Evolutionary conservation across 2,888 invertebrate species (phyloP).

Genomic region (Chalcis sispes): DNA sequence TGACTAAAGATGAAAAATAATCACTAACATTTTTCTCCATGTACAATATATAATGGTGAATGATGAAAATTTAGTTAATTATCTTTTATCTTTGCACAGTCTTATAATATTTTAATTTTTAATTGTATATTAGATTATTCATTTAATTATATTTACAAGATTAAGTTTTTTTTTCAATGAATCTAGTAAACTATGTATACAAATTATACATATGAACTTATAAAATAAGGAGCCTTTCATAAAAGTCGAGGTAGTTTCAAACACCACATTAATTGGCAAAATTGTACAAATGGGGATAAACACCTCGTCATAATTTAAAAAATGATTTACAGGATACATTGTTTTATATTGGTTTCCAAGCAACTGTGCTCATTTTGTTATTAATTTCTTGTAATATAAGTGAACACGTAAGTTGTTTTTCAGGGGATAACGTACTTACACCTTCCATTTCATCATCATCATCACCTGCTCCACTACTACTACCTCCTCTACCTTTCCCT

Average conservation of each 20-base stretch:
- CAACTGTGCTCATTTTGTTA: slow-evolving; percentile 84
- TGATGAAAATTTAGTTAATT: slow-evolving; percentile 10
- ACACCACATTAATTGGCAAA: slow-evolving; percentile 44
- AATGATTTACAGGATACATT: slow-evolving; percentile 20
- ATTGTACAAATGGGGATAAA: slow-evolving; percentile 41
- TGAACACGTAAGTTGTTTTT: slow-evolving; percentile 84
- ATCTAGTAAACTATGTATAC: slow-evolving; percentile 34
- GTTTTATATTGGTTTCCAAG: slow-evolving; percentile 81
- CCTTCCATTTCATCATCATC: slow-evolving; percentile 79
- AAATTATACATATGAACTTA: slow-evolving; percentile 41
- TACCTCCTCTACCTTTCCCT: slow-evolving; percentile 71
- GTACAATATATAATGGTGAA: background rate
- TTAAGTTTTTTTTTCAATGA: slow-evolving; percentile 24
- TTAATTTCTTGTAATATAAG: slow-evolving; percentile 88
- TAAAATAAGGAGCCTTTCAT: slow-evolving; percentile 35
- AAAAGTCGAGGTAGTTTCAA: slow-evolving; percentile 51
- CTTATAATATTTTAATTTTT: slow-evolving; percentile 33
- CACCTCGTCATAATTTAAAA: slow-evolving; percentile 19
- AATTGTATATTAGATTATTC: slow-evolving; percentile 26
- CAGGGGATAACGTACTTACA: slow-evolving; percentile 78
- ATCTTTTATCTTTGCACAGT: slow-evolving; percentile 24
- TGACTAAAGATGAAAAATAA: background rate
- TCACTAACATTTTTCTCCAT: slow-evolving; percentile 3
- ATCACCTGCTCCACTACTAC: slow-evolving; percentile 77
- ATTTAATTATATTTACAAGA: slow-evolving; percentile 48